These are phyloP conservation scores for Onychostruthus taczanowskii DNA, from an alignment of 2,113 vertebrate species.

Conservation along the genomic window DNA sequence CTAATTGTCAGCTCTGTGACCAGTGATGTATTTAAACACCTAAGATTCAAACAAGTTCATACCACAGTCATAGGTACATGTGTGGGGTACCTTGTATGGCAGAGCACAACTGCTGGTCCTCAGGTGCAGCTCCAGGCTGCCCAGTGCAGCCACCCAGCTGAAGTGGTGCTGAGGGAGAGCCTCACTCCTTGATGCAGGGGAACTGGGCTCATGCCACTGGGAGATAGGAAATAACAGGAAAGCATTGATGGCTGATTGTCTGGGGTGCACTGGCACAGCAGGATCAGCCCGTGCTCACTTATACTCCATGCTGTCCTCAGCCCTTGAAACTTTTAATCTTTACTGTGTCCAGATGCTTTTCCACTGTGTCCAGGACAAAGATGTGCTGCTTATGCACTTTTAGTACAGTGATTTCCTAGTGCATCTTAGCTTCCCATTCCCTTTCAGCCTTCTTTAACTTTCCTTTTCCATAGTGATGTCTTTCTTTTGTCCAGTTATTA, in stretches of 20 bases:
- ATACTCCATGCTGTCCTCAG: neutral
- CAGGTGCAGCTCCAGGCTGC: neutral
- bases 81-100: neutral
- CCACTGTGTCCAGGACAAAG: neutral
- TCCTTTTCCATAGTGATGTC: neutral
- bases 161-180: neutral
- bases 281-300: neutral
- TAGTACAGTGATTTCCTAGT: neutral
- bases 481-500: neutral
- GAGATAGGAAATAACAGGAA: neutral
- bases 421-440: neutral
- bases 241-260: neutral
- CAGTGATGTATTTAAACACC: neutral
- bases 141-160: neutral
- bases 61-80: rapidly evolving
- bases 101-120: neutral
- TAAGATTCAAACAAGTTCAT: neutral
- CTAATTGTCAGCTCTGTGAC: neutral
- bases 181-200: neutral
- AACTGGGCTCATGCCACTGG: neutral
- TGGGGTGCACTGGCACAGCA: neutral
- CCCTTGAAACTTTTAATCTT: neutral
- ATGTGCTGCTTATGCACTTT: neutral
- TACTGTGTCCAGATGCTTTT: neutral
- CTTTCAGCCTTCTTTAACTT: neutral